phyloP scores from a whole-genome alignment of 2,888 invertebrate species.

The Hemithea aestivaria region DNA sequence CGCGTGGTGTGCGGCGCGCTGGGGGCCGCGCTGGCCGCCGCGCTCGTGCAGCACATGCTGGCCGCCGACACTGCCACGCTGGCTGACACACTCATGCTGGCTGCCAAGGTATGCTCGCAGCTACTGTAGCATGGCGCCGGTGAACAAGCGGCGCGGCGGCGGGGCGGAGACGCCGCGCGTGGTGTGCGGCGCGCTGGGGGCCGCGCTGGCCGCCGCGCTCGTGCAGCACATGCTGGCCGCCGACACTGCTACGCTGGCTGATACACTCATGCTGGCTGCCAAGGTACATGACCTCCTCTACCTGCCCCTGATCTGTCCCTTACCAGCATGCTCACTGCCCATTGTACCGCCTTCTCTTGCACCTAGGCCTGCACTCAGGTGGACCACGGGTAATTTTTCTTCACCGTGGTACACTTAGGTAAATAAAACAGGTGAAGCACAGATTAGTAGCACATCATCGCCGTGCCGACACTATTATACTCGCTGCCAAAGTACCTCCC shows the following conservation, averaged over 20 bases:
- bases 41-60: slow-evolving; percentile 87
- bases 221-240: slow-evolving; percentile 88
- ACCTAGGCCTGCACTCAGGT: no score
- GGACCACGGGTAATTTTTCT: no score
- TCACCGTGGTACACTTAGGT: no score
- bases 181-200: slow-evolving; percentile 36
- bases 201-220: slow-evolving; percentile 77
- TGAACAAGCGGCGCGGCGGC: slow-evolving; percentile 49
- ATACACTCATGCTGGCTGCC: slow-evolving; percentile 90
- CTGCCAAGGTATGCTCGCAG: slow-evolving; percentile 89
- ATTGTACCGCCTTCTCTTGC: no score
- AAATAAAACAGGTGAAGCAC: no score
- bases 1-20: slow-evolving; percentile 32
- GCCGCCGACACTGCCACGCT: slow-evolving; percentile 91
- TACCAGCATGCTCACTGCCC: no score
- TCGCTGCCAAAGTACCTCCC: no score
- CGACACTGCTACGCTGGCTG: slow-evolving; percentile 90
- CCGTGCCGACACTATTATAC: no score
- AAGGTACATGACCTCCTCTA: no score
- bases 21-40: slow-evolving; percentile 60
- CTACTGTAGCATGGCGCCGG: slow-evolving; percentile 69
- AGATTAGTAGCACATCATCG: no score
- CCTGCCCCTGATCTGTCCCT: no score
- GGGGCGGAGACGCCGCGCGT: slow-evolving; percentile 20
- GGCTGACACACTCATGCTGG: slow-evolving; percentile 90